Evolutionary conservation across 2,888 invertebrate species (phyloP).

Genomic region (Drosophila birchii): DNA sequence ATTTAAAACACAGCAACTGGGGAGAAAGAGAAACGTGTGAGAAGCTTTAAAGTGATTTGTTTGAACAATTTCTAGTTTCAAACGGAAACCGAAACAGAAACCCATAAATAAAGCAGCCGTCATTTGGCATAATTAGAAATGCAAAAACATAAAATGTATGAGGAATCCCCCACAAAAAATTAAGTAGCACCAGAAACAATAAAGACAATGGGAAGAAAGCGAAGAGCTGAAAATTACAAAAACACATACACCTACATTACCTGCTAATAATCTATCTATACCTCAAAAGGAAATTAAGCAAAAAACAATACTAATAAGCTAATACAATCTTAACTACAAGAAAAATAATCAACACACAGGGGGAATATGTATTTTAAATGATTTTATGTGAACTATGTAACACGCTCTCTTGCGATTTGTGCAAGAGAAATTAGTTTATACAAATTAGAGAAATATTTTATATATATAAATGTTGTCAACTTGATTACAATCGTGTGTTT

Average conservation of each 20-base stretch:
- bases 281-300: constrained; percentile 16
- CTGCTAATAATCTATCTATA: constrained; percentile 30
- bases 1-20: constrained; percentile 28
- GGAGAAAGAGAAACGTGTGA: constrained; percentile 34
- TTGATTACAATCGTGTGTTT: not conserved
- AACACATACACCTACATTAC: constrained; percentile 41
- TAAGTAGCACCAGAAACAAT: constrained; percentile 36
- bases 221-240: constrained; percentile 27
- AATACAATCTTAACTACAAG: constrained; percentile 7
- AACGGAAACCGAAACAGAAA: constrained; percentile 33
- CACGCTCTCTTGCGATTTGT: constrained; percentile 10
- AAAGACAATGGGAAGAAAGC: constrained; percentile 49
- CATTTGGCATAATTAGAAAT: constrained; percentile 45
- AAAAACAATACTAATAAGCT: constrained; percentile 20
- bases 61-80: constrained; percentile 35
- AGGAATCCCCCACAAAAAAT: constrained; percentile 37
- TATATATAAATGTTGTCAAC: constrained; percentile 19
- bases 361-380: constrained; percentile 9
- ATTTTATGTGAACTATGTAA: constrained; percentile 2
- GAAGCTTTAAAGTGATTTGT: constrained; percentile 23
- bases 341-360: not conserved
- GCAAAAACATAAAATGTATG: constrained; percentile 10
- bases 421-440: constrained; percentile 6
- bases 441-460: constrained; percentile 13
- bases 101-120: constrained; percentile 30